phyloP scores from a whole-genome alignment of 2,888 invertebrate genomes.

The Agapostemon virescens region DNA sequence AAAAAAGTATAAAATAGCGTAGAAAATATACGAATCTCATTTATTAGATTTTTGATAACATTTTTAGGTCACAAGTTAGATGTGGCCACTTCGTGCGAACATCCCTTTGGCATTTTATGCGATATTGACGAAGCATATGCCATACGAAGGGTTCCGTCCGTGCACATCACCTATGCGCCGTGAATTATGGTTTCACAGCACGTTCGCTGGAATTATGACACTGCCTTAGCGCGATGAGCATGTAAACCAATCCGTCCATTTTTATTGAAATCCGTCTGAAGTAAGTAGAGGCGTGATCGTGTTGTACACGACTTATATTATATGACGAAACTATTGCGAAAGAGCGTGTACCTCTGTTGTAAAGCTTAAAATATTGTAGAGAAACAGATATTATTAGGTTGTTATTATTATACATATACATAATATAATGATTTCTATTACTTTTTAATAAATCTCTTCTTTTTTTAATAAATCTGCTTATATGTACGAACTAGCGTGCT shows the following conservation, averaged over 20 bases:
- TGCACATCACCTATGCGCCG: neutral
- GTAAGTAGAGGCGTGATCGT: neutral
- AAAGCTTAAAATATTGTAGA: neutral
- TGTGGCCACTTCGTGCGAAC: neutral
- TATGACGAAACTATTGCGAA: neutral
- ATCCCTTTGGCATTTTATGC: neutral
- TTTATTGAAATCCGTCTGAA: slow-evolving; percentile 19
- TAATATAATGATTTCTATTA: slow-evolving; percentile 25
- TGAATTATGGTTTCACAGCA: neutral
- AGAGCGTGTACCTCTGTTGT: neutral
- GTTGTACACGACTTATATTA: neutral
- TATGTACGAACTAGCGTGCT: neutral
- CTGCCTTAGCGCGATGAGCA: neutral
- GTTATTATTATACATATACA: neutral
- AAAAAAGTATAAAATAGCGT: neutral
- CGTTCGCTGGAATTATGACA: neutral
- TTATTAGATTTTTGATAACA: neutral
- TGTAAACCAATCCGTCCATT: slow-evolving; percentile 22
- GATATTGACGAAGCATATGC: neutral
- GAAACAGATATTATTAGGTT: neutral
- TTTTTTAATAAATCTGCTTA: slow-evolving; percentile 29
- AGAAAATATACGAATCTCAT: neutral
- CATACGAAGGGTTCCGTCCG: neutral
- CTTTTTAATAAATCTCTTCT: neutral
- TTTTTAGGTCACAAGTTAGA: neutral